phyloP scores from a whole-genome alignment of 2,113 vertebrate genomes.

The Tenebrosternarchus preto region DNA sequence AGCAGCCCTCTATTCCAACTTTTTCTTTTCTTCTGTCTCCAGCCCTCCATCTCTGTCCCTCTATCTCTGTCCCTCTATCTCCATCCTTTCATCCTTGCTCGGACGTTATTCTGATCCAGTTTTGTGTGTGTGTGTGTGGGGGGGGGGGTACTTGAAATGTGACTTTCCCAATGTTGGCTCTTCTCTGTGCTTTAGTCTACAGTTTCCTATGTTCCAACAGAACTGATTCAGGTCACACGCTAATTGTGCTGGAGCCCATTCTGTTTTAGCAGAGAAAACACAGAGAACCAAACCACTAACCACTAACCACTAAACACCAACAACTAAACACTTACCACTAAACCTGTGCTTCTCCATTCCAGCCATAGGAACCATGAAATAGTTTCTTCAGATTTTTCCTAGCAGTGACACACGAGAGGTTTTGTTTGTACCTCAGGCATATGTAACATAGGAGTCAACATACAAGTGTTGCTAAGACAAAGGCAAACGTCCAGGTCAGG shows the following conservation, averaged over 20 bases:
- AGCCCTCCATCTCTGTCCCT: neutral
- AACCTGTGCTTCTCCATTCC: neutral
- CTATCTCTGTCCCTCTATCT: neutral
- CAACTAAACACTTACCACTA: too few species aligned
- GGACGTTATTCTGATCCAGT: neutral
- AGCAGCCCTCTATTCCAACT: neutral
- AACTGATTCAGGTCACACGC: too few species aligned
- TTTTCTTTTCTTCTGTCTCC: neutral
- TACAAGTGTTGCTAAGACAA: neutral
- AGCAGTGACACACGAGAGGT: neutral
- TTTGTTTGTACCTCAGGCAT: neutral
- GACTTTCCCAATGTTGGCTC: neutral
- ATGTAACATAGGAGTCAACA: too few species aligned
- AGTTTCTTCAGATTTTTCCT: neutral
- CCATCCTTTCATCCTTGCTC: neutral
- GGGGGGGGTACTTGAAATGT: neutral
- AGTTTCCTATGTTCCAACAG: neutral
- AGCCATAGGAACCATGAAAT: neutral
- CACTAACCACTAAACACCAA: too few species aligned
- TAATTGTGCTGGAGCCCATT: too few species aligned
- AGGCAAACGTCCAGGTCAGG: neutral
- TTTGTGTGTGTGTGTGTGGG: neutral
- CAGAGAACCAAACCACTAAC: neutral
- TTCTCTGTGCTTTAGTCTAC: neutral
- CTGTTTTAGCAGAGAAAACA: neutral